Evolutionary conservation across 2,797 vertebrate genomes (phyloP).

Genomic region (Halcyon badia): DNA sequence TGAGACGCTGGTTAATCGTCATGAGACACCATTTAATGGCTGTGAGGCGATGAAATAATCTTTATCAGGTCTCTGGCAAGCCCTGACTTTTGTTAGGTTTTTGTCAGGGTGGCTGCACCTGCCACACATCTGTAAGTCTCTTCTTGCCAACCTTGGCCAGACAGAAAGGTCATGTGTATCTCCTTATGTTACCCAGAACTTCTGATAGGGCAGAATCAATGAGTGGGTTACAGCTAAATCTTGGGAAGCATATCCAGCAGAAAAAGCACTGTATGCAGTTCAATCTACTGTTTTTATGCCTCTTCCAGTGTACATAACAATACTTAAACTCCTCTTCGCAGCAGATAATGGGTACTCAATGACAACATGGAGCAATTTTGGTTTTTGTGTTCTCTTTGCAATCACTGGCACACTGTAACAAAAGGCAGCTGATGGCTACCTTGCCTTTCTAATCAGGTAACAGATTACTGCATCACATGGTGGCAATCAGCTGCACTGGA

Average conservation of each 20-base stretch:
- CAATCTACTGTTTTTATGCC: not conserved
- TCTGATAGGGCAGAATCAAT: not conserved
- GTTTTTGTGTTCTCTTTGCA: not conserved
- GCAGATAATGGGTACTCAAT: not conserved
- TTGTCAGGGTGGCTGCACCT: not conserved
- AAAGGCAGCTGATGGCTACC: not conserved
- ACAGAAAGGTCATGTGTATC: not conserved
- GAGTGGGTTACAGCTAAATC: not conserved
- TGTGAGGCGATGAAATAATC: not conserved
- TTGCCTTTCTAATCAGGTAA: not conserved
- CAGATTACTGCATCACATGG: rapidly evolving
- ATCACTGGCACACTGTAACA: not conserved
- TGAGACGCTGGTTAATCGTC: not conserved
- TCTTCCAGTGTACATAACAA: not conserved
- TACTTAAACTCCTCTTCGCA: not conserved
- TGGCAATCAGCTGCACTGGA: not conserved
- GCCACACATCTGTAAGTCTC: not conserved
- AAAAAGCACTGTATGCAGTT: rapidly evolving
- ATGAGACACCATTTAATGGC: not conserved
- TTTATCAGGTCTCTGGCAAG: not conserved
- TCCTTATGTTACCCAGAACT: not conserved
- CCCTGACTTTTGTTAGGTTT: not conserved
- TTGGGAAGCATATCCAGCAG: not conserved
- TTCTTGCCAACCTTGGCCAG: not conserved
- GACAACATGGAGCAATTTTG: not conserved